phyloP scores from a whole-genome alignment of 2,113 vertebrate genomes.

The Brienomyrus brachyistius region DNA sequence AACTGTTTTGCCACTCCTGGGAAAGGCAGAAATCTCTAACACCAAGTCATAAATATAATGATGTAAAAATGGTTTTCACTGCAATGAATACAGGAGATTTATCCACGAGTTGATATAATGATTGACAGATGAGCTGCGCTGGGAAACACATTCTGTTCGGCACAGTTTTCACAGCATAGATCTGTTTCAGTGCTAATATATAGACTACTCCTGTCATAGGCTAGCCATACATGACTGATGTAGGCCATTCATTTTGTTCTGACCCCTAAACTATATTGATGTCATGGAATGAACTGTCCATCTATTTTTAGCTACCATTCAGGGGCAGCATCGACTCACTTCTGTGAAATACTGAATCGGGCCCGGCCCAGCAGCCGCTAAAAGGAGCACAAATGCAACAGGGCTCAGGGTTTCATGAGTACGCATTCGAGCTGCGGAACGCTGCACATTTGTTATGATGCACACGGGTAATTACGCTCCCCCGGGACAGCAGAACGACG shows the following conservation, averaged over 20 bases:
- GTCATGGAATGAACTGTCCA: not conserved
- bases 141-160: not conserved
- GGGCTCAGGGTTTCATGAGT: not conserved
- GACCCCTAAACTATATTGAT: not conserved
- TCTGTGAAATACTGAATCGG: not conserved
- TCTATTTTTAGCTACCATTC: not conserved
- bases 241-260: not conserved
- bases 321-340: not conserved
- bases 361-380: not conserved
- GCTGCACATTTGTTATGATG: constrained; percentile 7
- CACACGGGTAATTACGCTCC: constrained; percentile 18
- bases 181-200: not conserved
- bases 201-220: not conserved
- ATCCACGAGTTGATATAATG: not conserved
- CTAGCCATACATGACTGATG: not conserved
- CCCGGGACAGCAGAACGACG: not conserved
- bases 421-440: not conserved
- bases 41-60: not conserved
- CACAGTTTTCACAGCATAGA: not conserved
- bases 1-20: not conserved
- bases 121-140: not conserved
- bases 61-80: not conserved
- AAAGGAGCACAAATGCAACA: not conserved
- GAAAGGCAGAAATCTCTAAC: not conserved
- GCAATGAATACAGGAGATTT: not conserved